Evolutionary conservation across 2,113 vertebrate species (phyloP).

Genomic region (Rhea pennata): DNA sequence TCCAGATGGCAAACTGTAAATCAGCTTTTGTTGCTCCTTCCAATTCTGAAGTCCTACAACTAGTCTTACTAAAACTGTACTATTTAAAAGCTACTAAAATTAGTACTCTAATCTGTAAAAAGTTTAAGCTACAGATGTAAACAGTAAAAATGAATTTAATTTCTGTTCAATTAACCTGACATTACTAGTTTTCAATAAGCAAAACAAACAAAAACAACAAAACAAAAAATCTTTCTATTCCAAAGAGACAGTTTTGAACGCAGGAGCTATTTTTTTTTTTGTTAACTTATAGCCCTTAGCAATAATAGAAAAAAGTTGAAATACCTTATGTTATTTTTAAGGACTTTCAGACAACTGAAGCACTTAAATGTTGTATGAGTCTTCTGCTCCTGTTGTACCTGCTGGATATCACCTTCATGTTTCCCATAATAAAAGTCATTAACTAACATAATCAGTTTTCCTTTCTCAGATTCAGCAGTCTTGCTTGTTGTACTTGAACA

Average conservation of each 20-base stretch:
- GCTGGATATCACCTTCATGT: slow-evolving; percentile 84
- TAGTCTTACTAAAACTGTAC: not conserved
- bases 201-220: not conserved
- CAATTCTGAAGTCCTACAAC: not conserved
- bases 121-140: too few species aligned
- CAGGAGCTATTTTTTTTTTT: not conserved
- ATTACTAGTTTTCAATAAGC: not conserved
- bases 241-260: not conserved
- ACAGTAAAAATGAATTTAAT: not conserved
- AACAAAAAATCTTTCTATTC: not conserved
- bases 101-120: not conserved
- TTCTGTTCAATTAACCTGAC: not conserved
- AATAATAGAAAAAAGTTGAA: slow-evolving; percentile 18
- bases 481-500: slow-evolving; percentile 56
- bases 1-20: slow-evolving; percentile 70
- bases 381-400: slow-evolving; percentile 80
- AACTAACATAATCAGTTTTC: slow-evolving; percentile 97
- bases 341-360: slow-evolving; percentile 95
- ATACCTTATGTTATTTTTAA: slow-evolving; percentile 98
- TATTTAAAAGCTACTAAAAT: not conserved
- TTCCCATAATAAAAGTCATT: slow-evolving; percentile 97
- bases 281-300: not conserved
- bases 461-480: slow-evolving; percentile 79
- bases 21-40: slow-evolving; percentile 29
- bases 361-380: slow-evolving; percentile 93